These are phyloP conservation scores for Isoperla grammatica DNA, from an alignment of 2,888 invertebrate genomes.

Conservation along the genomic window DNA sequence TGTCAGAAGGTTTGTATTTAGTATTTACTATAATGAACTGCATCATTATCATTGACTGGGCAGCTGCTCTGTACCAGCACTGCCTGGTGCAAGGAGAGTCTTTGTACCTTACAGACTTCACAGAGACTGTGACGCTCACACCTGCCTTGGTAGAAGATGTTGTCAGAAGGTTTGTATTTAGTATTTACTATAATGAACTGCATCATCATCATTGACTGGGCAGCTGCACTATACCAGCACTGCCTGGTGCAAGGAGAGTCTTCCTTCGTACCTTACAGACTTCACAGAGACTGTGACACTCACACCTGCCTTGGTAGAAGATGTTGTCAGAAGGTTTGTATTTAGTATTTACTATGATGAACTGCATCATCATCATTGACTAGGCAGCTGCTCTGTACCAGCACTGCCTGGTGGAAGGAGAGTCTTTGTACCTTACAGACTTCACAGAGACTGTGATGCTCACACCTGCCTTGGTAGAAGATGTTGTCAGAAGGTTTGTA, in stretches of 20 bases:
- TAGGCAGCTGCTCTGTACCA: conserved; percentile 55
- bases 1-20: conserved; percentile 41
- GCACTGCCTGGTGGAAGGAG: conserved; percentile 50
- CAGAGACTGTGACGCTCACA: conserved; percentile 43
- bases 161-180: conserved; percentile 39
- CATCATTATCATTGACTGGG: too few relatives aligned
- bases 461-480: conserved; percentile 47
- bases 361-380: conserved; percentile 41
- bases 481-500: conserved; percentile 45
- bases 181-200: too few relatives aligned
- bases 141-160: conserved; percentile 48
- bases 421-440: conserved; percentile 49
- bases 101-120: conserved; percentile 45
- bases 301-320: conserved; percentile 46
- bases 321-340: conserved; percentile 44
- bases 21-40: too few relatives aligned
- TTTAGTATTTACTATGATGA: too few relatives aligned
- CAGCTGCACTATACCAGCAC: conserved; percentile 51
- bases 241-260: conserved; percentile 49
- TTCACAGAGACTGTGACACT: conserved; percentile 41
- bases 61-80: conserved; percentile 51
- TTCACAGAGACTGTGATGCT: conserved; percentile 41
- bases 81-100: conserved; percentile 49
- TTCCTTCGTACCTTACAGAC: conserved; percentile 50
- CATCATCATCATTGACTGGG: conserved; percentile 49